These are phyloP conservation scores for Hydrotaea cyrtoneurina DNA, from an alignment of 2,888 invertebrate species.

Conservation along the genomic window DNA sequence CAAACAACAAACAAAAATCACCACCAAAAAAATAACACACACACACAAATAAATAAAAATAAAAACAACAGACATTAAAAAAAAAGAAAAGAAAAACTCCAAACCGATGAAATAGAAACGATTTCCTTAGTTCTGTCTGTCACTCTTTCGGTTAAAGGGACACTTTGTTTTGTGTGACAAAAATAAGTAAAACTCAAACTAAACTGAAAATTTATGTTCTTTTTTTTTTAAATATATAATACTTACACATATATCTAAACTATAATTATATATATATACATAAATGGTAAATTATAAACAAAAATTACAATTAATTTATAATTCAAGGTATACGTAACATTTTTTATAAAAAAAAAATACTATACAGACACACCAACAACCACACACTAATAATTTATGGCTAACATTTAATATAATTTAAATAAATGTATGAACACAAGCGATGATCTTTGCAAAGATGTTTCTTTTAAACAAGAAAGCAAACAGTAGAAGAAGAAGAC, in stretches of 20 bases:
- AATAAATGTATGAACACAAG: neutral
- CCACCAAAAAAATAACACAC: constrained; percentile 36
- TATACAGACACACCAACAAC: neutral
- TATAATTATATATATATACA: neutral
- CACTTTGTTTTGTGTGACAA: neutral
- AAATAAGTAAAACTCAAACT: constrained; percentile 31
- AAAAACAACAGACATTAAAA: constrained; percentile 4
- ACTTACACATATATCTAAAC: constrained; percentile 10
- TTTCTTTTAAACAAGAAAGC: neutral
- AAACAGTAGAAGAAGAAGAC: neutral
- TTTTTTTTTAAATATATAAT: constrained; percentile 42
- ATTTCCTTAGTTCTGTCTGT: constrained; percentile 21
- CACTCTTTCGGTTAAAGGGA: neutral
- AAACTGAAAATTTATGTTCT: constrained; percentile 41
- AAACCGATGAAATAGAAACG: constrained; percentile 50
- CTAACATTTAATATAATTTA: constrained; percentile 22
- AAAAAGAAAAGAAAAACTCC: constrained; percentile 48
- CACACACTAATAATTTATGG: constrained; percentile 7
- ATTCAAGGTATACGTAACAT: constrained; percentile 25
- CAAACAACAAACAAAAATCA: constrained; percentile 42
- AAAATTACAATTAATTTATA: constrained; percentile 12
- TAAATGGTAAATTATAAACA: constrained; percentile 34
- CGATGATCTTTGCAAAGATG: neutral
- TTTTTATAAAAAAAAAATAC: neutral
- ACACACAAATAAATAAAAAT: neutral